Evolutionary conservation across 2,113 vertebrate species (phyloP), one percentile per base, ranked within the genome.

Genomic region (Gobius niger): DNA sequence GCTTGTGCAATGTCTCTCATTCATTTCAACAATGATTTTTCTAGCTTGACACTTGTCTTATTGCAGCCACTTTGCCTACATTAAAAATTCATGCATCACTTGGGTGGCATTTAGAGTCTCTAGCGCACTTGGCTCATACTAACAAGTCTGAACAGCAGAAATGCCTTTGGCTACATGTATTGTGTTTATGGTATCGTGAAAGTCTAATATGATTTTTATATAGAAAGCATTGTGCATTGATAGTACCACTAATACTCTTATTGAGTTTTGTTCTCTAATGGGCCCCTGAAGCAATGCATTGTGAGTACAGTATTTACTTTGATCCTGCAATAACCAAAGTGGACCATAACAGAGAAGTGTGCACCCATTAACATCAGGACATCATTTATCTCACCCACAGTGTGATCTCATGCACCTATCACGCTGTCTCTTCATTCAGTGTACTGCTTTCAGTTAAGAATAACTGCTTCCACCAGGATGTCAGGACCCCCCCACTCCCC

Each of bases 31-130:
- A 52, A 34, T 72, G 47, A 19, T 79, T 74, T 62, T 77, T 67
- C 70, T 44, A 63, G 47, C 82, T 52, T 78, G 78, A 85, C 82
- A 85, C 83, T 85, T 87, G 82, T 90, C 85, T 86, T 85, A 76
- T 81, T 89, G 89, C 85, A 73, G 72, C 73, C 82, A 75, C 76
- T 88, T 90, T 86, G 83, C 85, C 68, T 82, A 77, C 83, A 88
- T 91, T 91, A 83, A 91, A 87, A 84, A 87, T 90, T 88, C 79
- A 89, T 79, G 80, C 87, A 88, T 91, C 91, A 91, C 82, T 87
- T 85, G 81, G 83, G 81, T 83, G 85, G 77, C 89, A 89, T 90
- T 91, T 87, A 87, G 86, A 83, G 82, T 78, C 87, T 89, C 82
- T 76, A 75, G 85, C 70, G 83, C 69, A 82, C 82, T 65, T 68